These are phyloP conservation scores for Haliclona indistincta DNA, from an alignment of 37 sponge, comb jelly and placozoan species.

Conservation along the genomic window DNA sequence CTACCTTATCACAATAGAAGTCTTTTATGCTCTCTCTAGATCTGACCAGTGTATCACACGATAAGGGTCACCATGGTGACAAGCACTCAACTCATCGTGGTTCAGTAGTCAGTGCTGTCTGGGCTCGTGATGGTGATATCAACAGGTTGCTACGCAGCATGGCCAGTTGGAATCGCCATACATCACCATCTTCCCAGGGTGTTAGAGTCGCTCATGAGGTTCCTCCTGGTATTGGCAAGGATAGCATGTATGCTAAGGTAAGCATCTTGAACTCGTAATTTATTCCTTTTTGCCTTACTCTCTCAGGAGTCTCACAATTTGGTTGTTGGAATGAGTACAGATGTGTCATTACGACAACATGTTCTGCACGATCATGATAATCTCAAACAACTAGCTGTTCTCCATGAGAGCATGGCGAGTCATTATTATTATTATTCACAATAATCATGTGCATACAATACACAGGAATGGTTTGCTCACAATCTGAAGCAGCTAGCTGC, in stretches of 20 bases:
- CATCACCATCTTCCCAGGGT: not conserved
- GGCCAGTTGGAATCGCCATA: not conserved
- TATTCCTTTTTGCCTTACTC: no score
- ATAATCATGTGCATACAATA: not conserved
- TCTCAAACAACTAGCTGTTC: slow-evolving; percentile 49
- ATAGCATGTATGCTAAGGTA: not conserved
- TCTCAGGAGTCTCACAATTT: slow-evolving; percentile 39
- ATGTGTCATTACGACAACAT: slow-evolving; percentile 3
- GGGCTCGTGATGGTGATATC: slow-evolving; percentile 67
- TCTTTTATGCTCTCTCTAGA: not conserved
- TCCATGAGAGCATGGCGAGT: slow-evolving; percentile 85
- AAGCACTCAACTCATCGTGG: not conserved
- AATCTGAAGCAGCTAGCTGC: slow-evolving; percentile 22
- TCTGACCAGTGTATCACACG: not conserved
- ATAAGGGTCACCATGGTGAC: not conserved
- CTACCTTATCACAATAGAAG: not conserved
- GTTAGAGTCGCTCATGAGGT: not conserved
- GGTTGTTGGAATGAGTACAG: slow-evolving; percentile 20
- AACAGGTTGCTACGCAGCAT: slow-evolving; percentile 33
- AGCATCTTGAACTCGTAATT: not conserved
- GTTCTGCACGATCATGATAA: slow-evolving; percentile 47
- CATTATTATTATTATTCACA: not conserved
- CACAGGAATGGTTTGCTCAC: slow-evolving; percentile 63
- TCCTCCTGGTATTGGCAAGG: not conserved
- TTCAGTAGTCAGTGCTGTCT: slow-evolving; percentile 54